These are phyloP conservation scores for Benthosema pterotum DNA, from an alignment of 2,797 vertebrate species.

Conservation along the genomic window DNA sequence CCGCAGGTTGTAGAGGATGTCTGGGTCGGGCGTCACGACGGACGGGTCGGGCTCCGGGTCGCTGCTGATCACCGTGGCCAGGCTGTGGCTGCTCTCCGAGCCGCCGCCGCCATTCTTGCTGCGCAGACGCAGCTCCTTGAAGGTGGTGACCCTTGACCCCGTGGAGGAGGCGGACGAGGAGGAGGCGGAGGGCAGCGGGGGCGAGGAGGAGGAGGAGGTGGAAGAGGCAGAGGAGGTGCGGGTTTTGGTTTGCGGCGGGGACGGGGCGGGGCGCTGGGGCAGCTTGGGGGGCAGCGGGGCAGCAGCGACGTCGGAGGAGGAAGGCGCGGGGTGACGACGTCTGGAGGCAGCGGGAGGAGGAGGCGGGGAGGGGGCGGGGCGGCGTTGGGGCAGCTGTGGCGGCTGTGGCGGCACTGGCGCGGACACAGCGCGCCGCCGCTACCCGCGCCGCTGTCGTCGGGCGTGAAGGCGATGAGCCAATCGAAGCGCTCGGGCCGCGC, in stretches of 20 bases:
- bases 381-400: no score
- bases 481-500: constrained; percentile 87
- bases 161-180: constrained; percentile 39
- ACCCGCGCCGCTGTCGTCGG: constrained; percentile 75
- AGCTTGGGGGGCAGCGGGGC: constrained; percentile 74
- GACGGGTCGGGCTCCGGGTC: constrained; percentile 78
- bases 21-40: constrained; percentile 81
- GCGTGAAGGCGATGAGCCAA: constrained; percentile 96
- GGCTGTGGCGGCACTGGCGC: no score
- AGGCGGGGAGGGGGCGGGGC: constrained; percentile 81
- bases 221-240: constrained; percentile 16
- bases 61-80: constrained; percentile 66
- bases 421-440: no score
- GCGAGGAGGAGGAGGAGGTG: background rate
- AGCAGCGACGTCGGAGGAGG: constrained; percentile 79
- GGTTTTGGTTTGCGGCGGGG: constrained; percentile 56
- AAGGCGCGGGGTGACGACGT: constrained; percentile 45
- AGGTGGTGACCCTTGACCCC: constrained; percentile 82
- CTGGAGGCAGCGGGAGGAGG: constrained; percentile 74
- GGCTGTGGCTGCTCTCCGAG: constrained; percentile 30
- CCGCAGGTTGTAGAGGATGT: constrained; percentile 83
- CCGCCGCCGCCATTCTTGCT: constrained; percentile 72
- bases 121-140: constrained; percentile 88
- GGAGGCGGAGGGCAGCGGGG: constrained; percentile 33
- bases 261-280: constrained; percentile 42